phyloP scores from a whole-genome alignment of 2,797 vertebrate genomes.

The Paedocypris micromegethes region DNA sequence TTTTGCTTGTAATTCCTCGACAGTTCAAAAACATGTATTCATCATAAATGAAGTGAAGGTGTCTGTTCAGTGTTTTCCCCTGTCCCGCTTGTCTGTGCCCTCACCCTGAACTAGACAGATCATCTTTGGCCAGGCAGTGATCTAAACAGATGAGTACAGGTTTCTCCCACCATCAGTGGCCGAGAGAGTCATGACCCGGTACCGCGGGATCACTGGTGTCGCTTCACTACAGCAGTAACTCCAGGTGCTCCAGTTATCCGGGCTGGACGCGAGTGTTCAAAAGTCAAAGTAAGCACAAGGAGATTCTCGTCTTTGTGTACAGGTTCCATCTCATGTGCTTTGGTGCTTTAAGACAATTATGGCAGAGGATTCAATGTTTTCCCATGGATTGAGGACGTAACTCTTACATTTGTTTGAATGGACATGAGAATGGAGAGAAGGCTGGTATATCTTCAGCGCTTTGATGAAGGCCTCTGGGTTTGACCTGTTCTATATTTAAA shows the following conservation, averaged over 20 bases:
- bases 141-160: slow-evolving; percentile 65
- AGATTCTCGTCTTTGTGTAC: slow-evolving; percentile 1
- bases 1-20: too few species aligned
- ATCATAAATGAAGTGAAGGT: too few species aligned
- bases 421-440: slow-evolving; percentile 33
- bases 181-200: neutral
- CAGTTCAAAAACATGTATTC: too few species aligned
- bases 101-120: slow-evolving; percentile 65
- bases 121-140: slow-evolving; percentile 68
- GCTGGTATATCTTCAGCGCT: slow-evolving; percentile 15
- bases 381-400: neutral
- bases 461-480: slow-evolving; percentile 32
- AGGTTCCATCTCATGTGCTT: neutral
- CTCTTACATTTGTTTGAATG: slow-evolving; percentile 10
- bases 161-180: slow-evolving; percentile 21
- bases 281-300: slow-evolving; percentile 30
- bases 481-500: slow-evolving; percentile 58
- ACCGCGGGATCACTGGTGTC: too few species aligned
- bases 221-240: too few species aligned
- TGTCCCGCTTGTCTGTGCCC: slow-evolving; percentile 48
- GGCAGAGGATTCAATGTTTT: neutral
- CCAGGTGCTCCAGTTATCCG: too few species aligned
- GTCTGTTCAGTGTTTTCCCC: too few species aligned
- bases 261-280: slow-evolving; percentile 3
- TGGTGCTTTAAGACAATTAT: neutral